Conservation (phyloP, 2,797 vertebrate species). For the Cirrhinus molitorella region DNA sequence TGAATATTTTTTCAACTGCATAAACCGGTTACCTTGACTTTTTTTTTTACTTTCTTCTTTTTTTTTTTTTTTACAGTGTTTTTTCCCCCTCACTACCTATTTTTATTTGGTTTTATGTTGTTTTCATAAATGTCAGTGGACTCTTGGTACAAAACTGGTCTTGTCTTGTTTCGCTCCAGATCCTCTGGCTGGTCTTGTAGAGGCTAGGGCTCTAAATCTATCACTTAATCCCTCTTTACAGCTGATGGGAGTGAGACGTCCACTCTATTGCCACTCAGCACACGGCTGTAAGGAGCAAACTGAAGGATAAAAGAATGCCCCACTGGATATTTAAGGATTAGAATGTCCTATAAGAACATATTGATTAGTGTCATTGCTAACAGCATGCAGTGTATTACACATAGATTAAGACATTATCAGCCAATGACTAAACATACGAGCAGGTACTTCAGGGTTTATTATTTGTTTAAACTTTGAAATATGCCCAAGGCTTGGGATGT, state of each 20-base stretch:
- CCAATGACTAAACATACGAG: constrained; percentile 64
- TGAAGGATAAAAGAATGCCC: constrained; percentile 76
- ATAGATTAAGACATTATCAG: constrained; percentile 75
- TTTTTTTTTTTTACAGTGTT: not conserved
- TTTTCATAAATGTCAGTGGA: constrained; percentile 56
- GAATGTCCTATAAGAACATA: constrained; percentile 70
- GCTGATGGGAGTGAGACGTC: constrained; percentile 76
- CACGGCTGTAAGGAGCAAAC: constrained; percentile 78
- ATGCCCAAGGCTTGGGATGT: not conserved
- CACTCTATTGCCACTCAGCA: constrained; percentile 73
- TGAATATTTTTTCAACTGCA: not conserved
- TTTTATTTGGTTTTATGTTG: constrained; percentile 59
- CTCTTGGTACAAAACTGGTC: constrained; percentile 54
- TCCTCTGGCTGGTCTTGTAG: constrained; percentile 67
- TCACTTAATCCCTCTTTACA: constrained; percentile 74
- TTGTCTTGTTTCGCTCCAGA: constrained; percentile 44
- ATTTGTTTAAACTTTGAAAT: not conserved
- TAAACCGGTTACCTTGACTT: not conserved
- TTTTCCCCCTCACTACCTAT: constrained; percentile 5
- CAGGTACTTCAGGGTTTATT: constrained; percentile 56
- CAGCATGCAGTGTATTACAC: constrained; percentile 76
- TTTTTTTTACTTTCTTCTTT: not conserved
- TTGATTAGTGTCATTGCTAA: constrained; percentile 80
- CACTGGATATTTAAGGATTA: constrained; percentile 79
- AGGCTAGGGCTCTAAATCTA: constrained; percentile 71